phyloP scores from a whole-genome alignment of 1,140 invertebrate genomes.

The Octopus bimaculoides region DNA sequence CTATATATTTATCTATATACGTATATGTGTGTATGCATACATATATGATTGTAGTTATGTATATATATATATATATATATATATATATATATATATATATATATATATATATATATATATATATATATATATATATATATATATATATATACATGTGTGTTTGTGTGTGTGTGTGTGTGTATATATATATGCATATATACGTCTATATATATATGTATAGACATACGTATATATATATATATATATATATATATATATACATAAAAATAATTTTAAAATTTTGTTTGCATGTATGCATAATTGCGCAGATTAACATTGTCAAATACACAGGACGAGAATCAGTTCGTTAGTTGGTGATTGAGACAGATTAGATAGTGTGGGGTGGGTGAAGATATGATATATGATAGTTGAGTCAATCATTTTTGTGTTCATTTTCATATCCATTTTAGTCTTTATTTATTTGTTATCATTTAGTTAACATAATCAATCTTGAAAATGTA shows the following conservation, averaged over 20 bases:
- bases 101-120: slow-evolving; percentile 4
- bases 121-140: neutral
- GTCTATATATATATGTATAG: neutral
- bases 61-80: neutral
- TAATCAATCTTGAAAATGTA: too few relatives aligned
- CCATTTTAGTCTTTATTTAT: too few relatives aligned
- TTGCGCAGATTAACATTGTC: too few relatives aligned
- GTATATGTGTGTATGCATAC: neutral
- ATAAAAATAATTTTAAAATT: too few relatives aligned
- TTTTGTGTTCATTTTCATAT: too few relatives aligned
- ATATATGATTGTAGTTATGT: neutral
- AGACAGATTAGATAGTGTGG: too few relatives aligned
- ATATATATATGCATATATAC: neutral
- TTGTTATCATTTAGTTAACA: too few relatives aligned
- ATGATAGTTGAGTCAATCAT: too few relatives aligned
- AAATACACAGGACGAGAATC: too few relatives aligned
- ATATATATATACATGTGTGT: neutral
- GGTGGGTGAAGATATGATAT: too few relatives aligned
- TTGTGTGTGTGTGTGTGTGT: neutral
- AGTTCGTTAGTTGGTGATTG: too few relatives aligned
- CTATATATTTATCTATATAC: neutral
- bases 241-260: neutral
- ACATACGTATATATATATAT: neutral
- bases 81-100: slow-evolving; percentile 1
- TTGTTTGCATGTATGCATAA: too few relatives aligned